Percentiles rank a stretch among this genome's conserved stretches.
These are phyloP conservation scores for Batillaria attramentaria DNA, from an alignment of 1,140 invertebrate genomes.

Conservation along the genomic window DNA sequence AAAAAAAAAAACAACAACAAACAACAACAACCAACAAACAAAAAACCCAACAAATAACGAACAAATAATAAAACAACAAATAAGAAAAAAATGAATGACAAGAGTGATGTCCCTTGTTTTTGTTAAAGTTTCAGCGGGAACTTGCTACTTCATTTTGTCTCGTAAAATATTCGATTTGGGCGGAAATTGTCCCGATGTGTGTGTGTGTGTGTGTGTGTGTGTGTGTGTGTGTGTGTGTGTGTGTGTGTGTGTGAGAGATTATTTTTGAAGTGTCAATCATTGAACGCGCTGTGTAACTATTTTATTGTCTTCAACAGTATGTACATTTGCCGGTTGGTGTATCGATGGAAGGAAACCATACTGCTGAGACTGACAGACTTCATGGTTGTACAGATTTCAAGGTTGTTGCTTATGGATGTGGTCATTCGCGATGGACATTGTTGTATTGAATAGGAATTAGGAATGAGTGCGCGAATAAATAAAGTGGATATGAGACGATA, in stretches of 20 bases:
- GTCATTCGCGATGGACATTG: neutral
- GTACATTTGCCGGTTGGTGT: neutral
- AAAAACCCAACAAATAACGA: neutral
- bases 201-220: conserved; percentile 11
- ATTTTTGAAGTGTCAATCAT: no score
- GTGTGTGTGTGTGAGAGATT: neutral
- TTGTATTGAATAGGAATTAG: no score
- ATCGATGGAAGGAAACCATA: neutral
- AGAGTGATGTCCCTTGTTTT: neutral
- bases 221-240: neutral
- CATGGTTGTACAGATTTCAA: neutral
- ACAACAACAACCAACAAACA: neutral
- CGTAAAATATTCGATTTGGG: no score
- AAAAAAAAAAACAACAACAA: no score
- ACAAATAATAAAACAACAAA: neutral
- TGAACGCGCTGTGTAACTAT: no score
- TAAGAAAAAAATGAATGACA: neutral
- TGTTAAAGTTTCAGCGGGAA: neutral
- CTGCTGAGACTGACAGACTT: neutral
- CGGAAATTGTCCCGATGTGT: no score
- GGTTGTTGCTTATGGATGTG: neutral
- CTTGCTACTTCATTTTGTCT: neutral
- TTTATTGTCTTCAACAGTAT: neutral
- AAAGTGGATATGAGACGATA: no score
- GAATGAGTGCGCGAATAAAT: no score